A percentile compares a stretch with the other conserved stretches of the same genome.
Conservation (phyloP, 1,140 invertebrate genomes). For the Macrosteles quadrilineatus region DNA sequence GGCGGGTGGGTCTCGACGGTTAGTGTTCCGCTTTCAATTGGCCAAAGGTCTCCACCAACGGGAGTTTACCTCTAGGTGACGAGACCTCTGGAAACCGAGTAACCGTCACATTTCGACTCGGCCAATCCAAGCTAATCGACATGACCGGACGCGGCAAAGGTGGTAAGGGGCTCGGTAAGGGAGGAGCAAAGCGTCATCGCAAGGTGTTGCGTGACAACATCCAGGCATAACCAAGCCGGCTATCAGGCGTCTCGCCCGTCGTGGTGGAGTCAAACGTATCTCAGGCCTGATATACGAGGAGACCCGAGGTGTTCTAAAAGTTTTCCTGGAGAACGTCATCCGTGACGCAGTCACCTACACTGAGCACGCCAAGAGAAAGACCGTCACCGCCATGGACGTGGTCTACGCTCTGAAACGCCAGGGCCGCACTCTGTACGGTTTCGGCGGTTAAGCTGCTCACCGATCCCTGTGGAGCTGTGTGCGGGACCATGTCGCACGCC, state of each 20-base stretch:
- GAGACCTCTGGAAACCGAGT: background rate
- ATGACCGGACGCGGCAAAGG: constrained; percentile 69
- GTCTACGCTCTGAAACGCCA: no score
- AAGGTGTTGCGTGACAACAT: constrained; percentile 67
- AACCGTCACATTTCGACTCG: background rate
- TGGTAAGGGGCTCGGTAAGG: constrained; percentile 67
- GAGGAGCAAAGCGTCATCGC: constrained; percentile 70
- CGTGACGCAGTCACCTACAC: no score
- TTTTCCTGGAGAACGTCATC: constrained; percentile 80
- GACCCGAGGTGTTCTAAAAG: constrained; percentile 65
- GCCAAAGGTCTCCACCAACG: background rate
- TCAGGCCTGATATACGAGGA: constrained; percentile 63
- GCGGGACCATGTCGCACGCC: no score
- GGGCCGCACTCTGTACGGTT: no score
- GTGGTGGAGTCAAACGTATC: constrained; percentile 75
- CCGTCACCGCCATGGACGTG: no score
- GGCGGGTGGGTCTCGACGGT: background rate
- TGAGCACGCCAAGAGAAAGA: no score
- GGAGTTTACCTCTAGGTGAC: background rate
- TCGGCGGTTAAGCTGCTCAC: no score
- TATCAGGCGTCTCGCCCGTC: no score
- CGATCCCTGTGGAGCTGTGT: no score
- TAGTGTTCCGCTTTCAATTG: background rate
- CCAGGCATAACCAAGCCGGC: constrained; percentile 71
- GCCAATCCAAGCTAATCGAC: background rate